These are phyloP conservation scores for Amphipoea lucens DNA, from an alignment of 2,888 invertebrate species.

Conservation along the genomic window DNA sequence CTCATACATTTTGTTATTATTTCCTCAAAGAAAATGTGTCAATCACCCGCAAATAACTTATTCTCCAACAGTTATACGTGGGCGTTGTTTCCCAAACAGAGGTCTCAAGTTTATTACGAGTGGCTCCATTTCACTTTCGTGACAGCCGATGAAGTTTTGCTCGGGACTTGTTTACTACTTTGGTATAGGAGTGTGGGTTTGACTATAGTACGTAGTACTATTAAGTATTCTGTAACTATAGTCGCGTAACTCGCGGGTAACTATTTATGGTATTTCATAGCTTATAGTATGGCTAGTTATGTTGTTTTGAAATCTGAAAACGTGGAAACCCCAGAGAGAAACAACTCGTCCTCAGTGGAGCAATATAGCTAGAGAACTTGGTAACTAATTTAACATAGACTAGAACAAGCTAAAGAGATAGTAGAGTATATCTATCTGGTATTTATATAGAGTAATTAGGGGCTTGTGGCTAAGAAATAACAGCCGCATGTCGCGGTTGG, in stretches of 20 bases:
- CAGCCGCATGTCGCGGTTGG: no score
- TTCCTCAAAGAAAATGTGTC: slow-evolving; percentile 37
- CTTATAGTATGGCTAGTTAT: not conserved
- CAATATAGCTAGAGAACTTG: slow-evolving; percentile 8
- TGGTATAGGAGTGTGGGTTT: not conserved
- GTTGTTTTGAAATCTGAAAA: not conserved
- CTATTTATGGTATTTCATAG: slow-evolving; percentile 2
- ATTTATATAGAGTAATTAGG: not conserved
- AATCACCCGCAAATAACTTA: slow-evolving; percentile 44
- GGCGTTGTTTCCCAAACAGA: slow-evolving; percentile 43
- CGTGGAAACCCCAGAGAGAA: not conserved
- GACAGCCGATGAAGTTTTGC: slow-evolving; percentile 65
- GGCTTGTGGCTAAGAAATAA: no score
- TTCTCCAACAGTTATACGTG: slow-evolving; percentile 18
- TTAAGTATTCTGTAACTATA: no score
- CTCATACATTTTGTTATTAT: slow-evolving; percentile 27
- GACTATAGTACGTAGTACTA: no score
- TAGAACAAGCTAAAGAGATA: not conserved
- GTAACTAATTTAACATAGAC: slow-evolving; percentile 12
- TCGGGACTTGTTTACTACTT: slow-evolving; percentile 42
- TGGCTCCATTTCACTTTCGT: slow-evolving; percentile 61
- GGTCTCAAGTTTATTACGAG: slow-evolving; percentile 45
- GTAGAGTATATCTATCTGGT: not conserved
- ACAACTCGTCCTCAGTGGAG: not conserved
- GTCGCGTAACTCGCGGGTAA: not conserved